phyloP scores from a whole-genome alignment of 2,113 vertebrate species.

The Hepsetus odoe region DNA sequence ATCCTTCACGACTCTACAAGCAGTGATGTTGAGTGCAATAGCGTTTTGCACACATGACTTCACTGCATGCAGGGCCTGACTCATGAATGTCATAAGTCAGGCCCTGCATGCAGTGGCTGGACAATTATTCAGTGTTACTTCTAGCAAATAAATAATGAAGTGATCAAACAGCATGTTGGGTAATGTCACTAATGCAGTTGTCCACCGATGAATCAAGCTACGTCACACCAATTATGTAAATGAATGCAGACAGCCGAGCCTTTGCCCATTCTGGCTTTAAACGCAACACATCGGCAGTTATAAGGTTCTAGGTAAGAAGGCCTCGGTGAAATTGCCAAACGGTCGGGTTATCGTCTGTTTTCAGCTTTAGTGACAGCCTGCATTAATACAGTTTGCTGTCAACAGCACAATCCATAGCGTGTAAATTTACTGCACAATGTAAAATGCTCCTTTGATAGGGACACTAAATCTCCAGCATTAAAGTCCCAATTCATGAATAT shows the following conservation, averaged over 20 bases:
- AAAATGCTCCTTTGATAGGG: slow-evolving; percentile 27
- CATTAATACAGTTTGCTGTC: slow-evolving; percentile 14
- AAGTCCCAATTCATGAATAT: slow-evolving; percentile 45
- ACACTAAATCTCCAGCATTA: slow-evolving; percentile 8
- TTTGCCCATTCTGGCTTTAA: not conserved
- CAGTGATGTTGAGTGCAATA: not conserved
- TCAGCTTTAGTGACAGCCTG: not conserved
- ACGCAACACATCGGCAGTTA: not conserved
- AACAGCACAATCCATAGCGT: slow-evolving; percentile 16
- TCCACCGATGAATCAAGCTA: slow-evolving; percentile 7
- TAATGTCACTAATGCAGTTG: slow-evolving; percentile 17
- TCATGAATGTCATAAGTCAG: not conserved
- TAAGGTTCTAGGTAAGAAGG: not conserved
- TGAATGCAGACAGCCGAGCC: not conserved
- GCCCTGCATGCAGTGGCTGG: not conserved
- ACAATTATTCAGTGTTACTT: slow-evolving; percentile 6
- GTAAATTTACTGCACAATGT: slow-evolving; percentile 14
- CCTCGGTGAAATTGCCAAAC: slow-evolving; percentile 1
- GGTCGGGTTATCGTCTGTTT: not conserved
- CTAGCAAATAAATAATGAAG: slow-evolving; percentile 21
- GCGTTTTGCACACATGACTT: not conserved
- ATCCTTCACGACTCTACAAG: not conserved
- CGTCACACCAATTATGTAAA: not conserved
- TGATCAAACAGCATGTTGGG: slow-evolving; percentile 8
- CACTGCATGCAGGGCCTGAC: too few relatives aligned